phyloP scores from a whole-genome alignment of 2,888 invertebrate genomes.

The Embidobia sp. region DNA sequence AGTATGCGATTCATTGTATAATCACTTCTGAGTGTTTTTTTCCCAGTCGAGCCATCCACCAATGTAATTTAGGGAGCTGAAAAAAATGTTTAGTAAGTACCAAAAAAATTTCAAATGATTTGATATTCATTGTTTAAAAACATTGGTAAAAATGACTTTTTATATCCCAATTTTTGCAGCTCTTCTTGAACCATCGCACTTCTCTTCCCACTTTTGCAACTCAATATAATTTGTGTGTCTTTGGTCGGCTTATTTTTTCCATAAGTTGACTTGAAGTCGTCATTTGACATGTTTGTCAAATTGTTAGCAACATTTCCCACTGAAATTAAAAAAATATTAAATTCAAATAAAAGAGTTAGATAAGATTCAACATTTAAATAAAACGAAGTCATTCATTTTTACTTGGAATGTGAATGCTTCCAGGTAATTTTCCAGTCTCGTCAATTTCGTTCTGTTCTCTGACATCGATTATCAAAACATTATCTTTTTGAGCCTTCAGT shows the following conservation, averaged over 20 bases:
- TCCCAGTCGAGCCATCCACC: slow-evolving; percentile 86
- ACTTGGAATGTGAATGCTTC: slow-evolving; percentile 90
- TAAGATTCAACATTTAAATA: background rate
- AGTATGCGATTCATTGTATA: no score
- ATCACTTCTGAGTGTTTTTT: no score
- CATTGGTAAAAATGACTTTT: slow-evolving; percentile 81
- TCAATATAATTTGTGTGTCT: slow-evolving; percentile 85
- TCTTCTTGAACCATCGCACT: slow-evolving; percentile 85
- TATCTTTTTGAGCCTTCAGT: slow-evolving; percentile 80
- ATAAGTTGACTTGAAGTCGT: slow-evolving; percentile 84
- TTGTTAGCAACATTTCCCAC: slow-evolving; percentile 83
- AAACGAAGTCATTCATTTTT: no score
- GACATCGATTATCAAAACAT: slow-evolving; percentile 87
- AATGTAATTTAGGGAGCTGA: slow-evolving; percentile 83
- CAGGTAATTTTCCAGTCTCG: slow-evolving; percentile 88
- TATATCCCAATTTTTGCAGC: slow-evolving; percentile 84
- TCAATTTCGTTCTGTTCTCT: slow-evolving; percentile 88
- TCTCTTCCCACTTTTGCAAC: slow-evolving; percentile 87
- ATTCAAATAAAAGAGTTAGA: background rate
- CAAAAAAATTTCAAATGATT: background rate
- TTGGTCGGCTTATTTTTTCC: slow-evolving; percentile 84
- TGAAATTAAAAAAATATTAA: slow-evolving; percentile 77
- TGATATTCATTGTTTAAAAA: no score
- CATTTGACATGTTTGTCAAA: slow-evolving; percentile 81
- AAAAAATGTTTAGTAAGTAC: slow-evolving; percentile 70